These are phyloP conservation scores for Tiliacea citrago DNA, from an alignment of 2,888 invertebrate species.

Conservation along the genomic window DNA sequence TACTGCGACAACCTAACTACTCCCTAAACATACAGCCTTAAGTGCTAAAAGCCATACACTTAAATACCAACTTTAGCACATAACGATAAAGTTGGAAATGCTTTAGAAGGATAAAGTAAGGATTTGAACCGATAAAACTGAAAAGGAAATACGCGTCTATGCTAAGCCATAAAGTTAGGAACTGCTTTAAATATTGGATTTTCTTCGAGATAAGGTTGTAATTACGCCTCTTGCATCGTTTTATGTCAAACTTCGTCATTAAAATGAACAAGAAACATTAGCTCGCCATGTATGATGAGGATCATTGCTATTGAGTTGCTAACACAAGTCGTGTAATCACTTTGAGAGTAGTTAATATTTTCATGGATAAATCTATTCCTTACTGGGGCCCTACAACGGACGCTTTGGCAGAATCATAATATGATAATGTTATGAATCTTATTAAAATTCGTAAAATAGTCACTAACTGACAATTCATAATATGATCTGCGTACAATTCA, in stretches of 20 bases:
- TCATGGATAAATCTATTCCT: slow-evolving; percentile 12
- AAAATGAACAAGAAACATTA: slow-evolving; percentile 8
- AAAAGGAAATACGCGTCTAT: slow-evolving; percentile 49
- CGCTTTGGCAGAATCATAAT: no score
- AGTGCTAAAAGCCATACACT: slow-evolving; percentile 22
- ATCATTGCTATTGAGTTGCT: slow-evolving; percentile 21
- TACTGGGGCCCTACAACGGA: no score
- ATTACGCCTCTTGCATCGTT: slow-evolving; percentile 31
- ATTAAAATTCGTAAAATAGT: no score
- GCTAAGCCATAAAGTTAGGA: slow-evolving; percentile 44
- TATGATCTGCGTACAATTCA: no score
- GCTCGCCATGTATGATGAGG: slow-evolving; percentile 1
- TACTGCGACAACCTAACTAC: slow-evolving; percentile 45
- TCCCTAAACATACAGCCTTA: slow-evolving; percentile 31
- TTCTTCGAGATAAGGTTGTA: slow-evolving; percentile 38
- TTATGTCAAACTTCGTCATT: slow-evolving; percentile 22
- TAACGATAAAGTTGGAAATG: slow-evolving; percentile 40
- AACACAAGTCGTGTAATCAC: slow-evolving; percentile 5
- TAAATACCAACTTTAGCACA: slow-evolving; percentile 25
- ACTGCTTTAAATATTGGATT: slow-evolving; percentile 50
- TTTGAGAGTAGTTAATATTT: slow-evolving; percentile 11
- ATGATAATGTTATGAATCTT: no score
- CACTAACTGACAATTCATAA: no score
- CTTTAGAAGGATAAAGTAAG: slow-evolving; percentile 1
- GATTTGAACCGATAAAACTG: slow-evolving; percentile 48